Base-by-base conservation (phyloP, 37 sponge, comb jelly and placozoan genomes). In the Oscarella lobularis region DNA sequence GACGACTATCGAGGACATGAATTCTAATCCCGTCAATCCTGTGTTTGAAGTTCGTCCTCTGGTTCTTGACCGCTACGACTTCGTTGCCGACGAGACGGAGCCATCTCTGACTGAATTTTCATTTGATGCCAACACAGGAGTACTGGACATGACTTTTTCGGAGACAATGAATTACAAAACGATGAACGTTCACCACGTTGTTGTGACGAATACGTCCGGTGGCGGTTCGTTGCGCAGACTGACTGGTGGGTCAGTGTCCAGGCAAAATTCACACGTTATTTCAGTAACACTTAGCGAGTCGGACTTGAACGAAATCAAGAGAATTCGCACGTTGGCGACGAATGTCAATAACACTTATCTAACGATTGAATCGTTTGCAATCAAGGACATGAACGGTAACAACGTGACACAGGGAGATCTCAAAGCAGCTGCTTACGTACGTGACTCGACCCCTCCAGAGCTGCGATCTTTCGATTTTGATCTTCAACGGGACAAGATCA, bases 321-420 rank as follows among this genome's bases (percentile, higher is more conserved):
- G 31, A 38, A 38, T 79, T 36, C 71, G 74, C 0, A 39, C 76
- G n/a, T 80, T 94, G 32, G 91, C 88, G 38, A 87, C 85, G 3
- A 30, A 38, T 3, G 35, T 2, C 2, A 66, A 78, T 39, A 87
- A 87, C 70, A 94, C 90, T 0, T 94, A 60, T 77, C 35, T 94
- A 32, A 31, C 73, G 4, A 72, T 85, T 1, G 73, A 77, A 3
- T 76, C 79, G 3, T 31, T 69, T 6, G 83, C 87, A 1, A 75
- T 94, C 27, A 38, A 0, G 31, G 95, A 94, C 70, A 87, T 94
- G 87, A 85, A 81, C 81, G 88, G 75, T 32, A 94, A 94, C 40
- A 84, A 75, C 41, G 68, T 86, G 0, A 72, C 70, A 2, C 67
- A 66, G 9, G 83, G 80, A 20, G 29, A 4, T 20, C 6, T 29